A percentile compares a stretch with the other conserved stretches of the same genome.
These are phyloP conservation scores for Camarhynchus parvulus DNA, from an alignment of 2,113 vertebrate species.

Conservation along the genomic window DNA sequence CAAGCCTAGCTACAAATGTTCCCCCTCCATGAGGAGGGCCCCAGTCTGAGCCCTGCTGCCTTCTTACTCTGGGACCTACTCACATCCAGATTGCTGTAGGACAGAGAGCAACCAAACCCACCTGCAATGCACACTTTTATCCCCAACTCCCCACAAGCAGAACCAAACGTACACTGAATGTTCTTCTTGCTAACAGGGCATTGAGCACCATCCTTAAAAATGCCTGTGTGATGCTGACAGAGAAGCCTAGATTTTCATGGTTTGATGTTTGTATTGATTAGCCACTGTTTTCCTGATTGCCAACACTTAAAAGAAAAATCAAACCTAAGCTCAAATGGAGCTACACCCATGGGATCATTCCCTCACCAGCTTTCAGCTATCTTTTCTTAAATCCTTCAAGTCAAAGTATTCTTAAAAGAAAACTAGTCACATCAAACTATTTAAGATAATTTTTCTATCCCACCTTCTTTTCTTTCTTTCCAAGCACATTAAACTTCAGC, in stretches of 20 bases:
- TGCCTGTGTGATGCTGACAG: neutral
- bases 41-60: neutral
- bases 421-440: neutral
- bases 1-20: neutral
- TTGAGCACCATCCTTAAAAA: neutral
- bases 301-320: neutral
- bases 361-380: neutral
- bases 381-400: neutral
- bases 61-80: neutral
- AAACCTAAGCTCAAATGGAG: neutral
- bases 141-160: neutral
- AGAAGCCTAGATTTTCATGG: neutral
- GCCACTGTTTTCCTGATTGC: neutral
- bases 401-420: neutral
- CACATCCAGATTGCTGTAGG: fast-evolving
- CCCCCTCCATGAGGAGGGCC: neutral
- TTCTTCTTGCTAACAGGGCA: neutral
- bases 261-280: neutral
- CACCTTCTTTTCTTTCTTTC: neutral
- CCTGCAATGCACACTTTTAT: neutral
- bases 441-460: neutral
- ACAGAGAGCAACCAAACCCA: neutral
- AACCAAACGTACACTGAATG: neutral
- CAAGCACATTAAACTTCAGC: neutral
- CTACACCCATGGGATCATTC: neutral